Conservation (phyloP, 2,113 vertebrate species). For the Rana temporaria region DNA sequence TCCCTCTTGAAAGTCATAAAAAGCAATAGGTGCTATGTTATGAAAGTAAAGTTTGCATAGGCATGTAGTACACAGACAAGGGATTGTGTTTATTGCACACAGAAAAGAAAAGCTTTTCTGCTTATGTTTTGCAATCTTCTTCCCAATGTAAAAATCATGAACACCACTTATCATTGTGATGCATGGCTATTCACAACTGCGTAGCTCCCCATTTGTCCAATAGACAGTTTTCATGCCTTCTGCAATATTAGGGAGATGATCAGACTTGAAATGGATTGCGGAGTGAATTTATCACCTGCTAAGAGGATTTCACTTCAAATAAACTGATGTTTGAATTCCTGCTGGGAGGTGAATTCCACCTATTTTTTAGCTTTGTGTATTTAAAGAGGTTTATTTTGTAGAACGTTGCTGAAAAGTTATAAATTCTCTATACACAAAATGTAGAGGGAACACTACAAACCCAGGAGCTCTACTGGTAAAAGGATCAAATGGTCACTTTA, state of each 20-base stretch:
- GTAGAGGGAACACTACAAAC: no score
- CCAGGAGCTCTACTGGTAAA: no score
- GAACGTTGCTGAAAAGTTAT: neutral
- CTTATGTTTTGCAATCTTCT: constrained; percentile 28
- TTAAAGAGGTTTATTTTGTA: constrained; percentile 23
- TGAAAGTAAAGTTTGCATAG: neutral
- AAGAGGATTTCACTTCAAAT: constrained; percentile 49
- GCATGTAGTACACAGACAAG: neutral
- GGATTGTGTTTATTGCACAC: constrained; percentile 26
- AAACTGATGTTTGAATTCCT: constrained; percentile 21
- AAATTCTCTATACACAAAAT: no score
- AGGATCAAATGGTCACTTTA: no score
- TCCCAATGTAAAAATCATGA: constrained; percentile 32
- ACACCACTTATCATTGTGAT: constrained; percentile 48
- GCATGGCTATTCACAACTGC: constrained; percentile 35
- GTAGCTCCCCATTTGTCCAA: constrained; percentile 40
- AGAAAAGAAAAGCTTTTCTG: neutral
- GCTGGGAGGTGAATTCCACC: constrained; percentile 16
- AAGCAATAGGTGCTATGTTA: neutral
- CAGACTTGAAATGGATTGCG: constrained; percentile 43
- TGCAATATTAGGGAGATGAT: constrained; percentile 50
- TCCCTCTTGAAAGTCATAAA: no score
- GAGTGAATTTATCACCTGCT: constrained; percentile 52
- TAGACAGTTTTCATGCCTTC: constrained; percentile 35
- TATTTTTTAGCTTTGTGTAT: neutral